These are phyloP conservation scores for Falco rusticolus DNA, from an alignment of 2,797 vertebrate genomes.

Conservation along the genomic window DNA sequence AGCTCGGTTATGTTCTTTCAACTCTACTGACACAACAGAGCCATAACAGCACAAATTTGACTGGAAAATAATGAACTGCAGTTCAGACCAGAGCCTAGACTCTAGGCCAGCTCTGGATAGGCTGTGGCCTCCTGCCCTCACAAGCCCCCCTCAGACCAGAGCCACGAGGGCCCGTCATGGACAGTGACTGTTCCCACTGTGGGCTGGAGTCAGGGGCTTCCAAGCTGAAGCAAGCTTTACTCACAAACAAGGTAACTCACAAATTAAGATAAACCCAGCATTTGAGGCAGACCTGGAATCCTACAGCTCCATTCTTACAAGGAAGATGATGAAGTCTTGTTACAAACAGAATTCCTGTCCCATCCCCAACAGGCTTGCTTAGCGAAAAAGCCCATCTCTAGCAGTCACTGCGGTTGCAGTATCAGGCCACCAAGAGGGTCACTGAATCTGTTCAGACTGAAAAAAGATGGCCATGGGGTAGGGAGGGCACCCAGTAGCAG, in stretches of 20 bases:
- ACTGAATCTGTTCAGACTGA: neutral
- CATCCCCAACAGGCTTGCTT: neutral
- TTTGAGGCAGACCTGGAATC: neutral
- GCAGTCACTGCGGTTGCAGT: neutral
- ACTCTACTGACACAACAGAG: neutral
- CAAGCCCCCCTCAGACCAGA: rapidly evolving
- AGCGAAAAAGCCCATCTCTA: neutral
- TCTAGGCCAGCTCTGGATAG: neutral
- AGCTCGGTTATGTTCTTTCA: neutral
- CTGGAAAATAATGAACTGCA: no score
- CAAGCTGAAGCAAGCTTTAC: neutral
- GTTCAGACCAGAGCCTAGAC: no score
- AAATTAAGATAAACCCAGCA: neutral
- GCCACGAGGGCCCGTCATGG: neutral
- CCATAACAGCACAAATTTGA: neutral
- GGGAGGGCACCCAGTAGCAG: neutral
- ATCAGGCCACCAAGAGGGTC: neutral
- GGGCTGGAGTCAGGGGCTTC: neutral
- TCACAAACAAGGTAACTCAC: neutral
- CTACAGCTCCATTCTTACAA: neutral
- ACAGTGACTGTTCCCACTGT: neutral
- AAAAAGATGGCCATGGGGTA: neutral
- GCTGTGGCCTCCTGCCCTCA: neutral
- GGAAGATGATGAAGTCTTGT: neutral
- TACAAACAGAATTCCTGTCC: neutral